Evolutionary conservation across 1,140 invertebrate species (phyloP).

Genomic region (Zaprionus taronus): DNA sequence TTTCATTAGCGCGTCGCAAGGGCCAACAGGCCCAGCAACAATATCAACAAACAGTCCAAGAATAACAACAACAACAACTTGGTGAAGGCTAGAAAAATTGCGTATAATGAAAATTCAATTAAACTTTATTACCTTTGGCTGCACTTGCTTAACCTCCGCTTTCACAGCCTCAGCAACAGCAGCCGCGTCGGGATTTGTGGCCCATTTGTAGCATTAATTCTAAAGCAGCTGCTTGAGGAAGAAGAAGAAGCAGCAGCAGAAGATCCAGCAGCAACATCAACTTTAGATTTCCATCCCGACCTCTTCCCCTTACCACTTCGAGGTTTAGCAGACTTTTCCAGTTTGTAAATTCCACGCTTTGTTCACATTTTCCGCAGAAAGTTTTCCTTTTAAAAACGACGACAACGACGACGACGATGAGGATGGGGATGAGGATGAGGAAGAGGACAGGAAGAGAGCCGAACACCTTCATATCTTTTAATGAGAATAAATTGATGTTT

Average conservation of each 20-base stretch:
- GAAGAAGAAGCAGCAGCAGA: background rate
- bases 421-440: background rate
- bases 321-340: constrained; percentile 47
- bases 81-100: constrained; percentile 68
- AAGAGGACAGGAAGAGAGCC: background rate
- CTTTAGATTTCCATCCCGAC: constrained; percentile 15
- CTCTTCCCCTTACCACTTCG: background rate
- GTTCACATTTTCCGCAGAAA: constrained; percentile 78
- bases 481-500: constrained; percentile 83
- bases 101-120: constrained; percentile 83
- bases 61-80: constrained; percentile 25
- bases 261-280: constrained; percentile 16
- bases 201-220: constrained; percentile 80
- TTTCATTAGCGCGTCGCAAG: constrained; percentile 68
- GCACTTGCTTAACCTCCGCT: constrained; percentile 66
- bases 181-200: constrained; percentile 70
- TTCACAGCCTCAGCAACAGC: constrained; percentile 42
- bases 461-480: constrained; percentile 82
- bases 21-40: constrained; percentile 46
- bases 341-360: constrained; percentile 81
- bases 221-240: constrained; percentile 68
- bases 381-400: constrained; percentile 65
- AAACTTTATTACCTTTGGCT: constrained; percentile 81
- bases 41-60: constrained; percentile 19
- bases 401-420: constrained; percentile 25